These are phyloP conservation scores for Lycocerus yunnanus DNA, from an alignment of 2,888 invertebrate genomes.

Conservation along the genomic window DNA sequence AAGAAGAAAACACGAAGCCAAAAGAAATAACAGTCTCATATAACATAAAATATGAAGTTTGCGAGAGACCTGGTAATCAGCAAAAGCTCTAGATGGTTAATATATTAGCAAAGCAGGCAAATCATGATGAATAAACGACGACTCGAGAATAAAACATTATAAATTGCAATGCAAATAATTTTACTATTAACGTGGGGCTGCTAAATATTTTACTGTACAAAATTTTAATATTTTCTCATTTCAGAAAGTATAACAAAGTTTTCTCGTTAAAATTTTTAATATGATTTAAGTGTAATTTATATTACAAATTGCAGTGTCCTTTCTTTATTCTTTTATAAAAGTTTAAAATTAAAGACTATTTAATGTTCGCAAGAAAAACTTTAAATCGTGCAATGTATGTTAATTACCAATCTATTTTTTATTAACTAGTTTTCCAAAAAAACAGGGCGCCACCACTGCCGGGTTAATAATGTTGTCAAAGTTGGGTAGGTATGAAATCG, in stretches of 20 bases:
- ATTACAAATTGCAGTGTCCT: not conserved
- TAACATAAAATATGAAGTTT: constrained; percentile 19
- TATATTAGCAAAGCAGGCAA: constrained; percentile 18
- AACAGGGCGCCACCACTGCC: not conserved
- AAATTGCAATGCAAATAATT: constrained; percentile 13
- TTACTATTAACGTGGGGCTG: constrained; percentile 2
- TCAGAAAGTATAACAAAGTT: not conserved
- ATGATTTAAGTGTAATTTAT: not conserved
- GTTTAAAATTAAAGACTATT: not conserved
- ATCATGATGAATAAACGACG: constrained; percentile 17
- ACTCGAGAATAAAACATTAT: constrained; percentile 8
- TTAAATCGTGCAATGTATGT: not conserved
- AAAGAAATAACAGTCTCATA: constrained; percentile 14
- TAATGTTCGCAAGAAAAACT: not conserved
- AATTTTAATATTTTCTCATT: not conserved
- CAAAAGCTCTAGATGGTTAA: constrained; percentile 13
- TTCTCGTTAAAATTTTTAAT: not conserved
- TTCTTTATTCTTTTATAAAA: not conserved
- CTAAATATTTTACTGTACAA: not conserved
- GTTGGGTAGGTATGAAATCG: not conserved
- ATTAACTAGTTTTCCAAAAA: not conserved
- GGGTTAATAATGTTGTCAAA: no score
- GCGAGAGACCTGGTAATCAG: constrained; percentile 11
- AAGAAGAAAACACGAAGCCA: not conserved
- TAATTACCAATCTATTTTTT: not conserved